Percentiles rank a stretch among this genome's conserved stretches.
Conservation (phyloP, 1,140 invertebrate species). For the Saccostrea cuccullata region DNA sequence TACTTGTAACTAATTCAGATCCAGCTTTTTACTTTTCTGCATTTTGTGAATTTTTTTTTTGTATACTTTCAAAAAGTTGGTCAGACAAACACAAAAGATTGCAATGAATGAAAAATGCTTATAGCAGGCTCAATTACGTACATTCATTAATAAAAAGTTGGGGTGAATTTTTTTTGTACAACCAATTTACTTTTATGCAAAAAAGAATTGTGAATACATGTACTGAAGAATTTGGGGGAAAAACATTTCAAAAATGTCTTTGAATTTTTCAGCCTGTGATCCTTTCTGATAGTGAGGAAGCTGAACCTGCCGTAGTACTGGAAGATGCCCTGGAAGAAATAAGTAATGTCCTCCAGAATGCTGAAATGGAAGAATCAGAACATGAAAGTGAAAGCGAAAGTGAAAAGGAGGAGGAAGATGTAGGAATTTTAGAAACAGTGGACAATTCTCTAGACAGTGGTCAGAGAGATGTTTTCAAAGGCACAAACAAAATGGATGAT, state of each 20-base stretch:
- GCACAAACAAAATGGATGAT: background rate
- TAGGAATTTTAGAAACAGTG: slow-evolving; percentile 18
- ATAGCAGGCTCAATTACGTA: too few relatives aligned
- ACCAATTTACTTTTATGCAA: too few relatives aligned
- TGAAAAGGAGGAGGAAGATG: slow-evolving; percentile 34
- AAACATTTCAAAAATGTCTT: background rate
- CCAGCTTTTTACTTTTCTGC: background rate
- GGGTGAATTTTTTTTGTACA: too few relatives aligned
- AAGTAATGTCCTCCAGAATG: background rate
- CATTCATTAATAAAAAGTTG: too few relatives aligned
- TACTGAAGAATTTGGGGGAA: too few relatives aligned
- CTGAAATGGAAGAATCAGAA: background rate
- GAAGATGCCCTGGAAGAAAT: slow-evolving; percentile 12
- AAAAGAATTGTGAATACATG: too few relatives aligned
- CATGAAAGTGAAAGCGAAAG: background rate
- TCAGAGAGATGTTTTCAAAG: background rate
- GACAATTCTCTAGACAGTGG: background rate
- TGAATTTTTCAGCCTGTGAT: background rate
- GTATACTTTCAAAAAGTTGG: too few relatives aligned
- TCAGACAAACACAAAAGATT: too few relatives aligned
- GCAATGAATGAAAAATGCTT: too few relatives aligned
- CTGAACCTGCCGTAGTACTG: background rate
- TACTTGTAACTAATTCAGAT: background rate
- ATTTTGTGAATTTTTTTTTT: too few relatives aligned
- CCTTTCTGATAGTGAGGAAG: background rate